Evolutionary conservation across 1,140 invertebrate genomes (phyloP).

Genomic region (Arion vulgaris): DNA sequence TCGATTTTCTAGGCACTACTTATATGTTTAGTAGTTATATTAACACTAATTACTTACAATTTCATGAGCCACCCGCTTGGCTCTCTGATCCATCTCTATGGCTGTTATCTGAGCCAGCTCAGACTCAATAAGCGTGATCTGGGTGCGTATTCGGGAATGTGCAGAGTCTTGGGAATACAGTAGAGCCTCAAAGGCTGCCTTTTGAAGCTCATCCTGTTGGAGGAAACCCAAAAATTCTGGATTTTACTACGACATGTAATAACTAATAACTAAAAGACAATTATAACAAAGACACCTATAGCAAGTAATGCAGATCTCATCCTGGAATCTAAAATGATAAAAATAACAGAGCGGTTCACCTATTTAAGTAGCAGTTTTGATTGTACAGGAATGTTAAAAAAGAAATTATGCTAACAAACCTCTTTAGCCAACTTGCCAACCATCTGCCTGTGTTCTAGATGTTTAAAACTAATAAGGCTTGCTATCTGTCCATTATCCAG

Average conservation of each 20-base stretch:
- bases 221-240: too few species aligned
- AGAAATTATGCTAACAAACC: too few species aligned
- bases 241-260: too few species aligned
- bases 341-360: too few species aligned
- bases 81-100: slow-evolving; percentile 83
- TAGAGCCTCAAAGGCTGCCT: slow-evolving; percentile 18
- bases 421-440: slow-evolving; percentile 53
- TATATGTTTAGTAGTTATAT: too few species aligned
- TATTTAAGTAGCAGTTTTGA: too few species aligned
- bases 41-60: slow-evolving; percentile 52
- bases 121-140: slow-evolving; percentile 18
- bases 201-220: slow-evolving; percentile 66
- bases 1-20: too few species aligned
- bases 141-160: not conserved
- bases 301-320: too few species aligned
- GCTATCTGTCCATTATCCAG: slow-evolving; percentile 51
- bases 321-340: too few species aligned
- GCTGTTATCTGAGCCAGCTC: slow-evolving; percentile 80
- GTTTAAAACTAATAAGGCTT: slow-evolving; percentile 50
- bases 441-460: slow-evolving; percentile 46
- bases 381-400: too few species aligned
- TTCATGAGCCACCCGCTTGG: slow-evolving; percentile 80
- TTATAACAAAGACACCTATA: too few species aligned
- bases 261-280: too few species aligned
- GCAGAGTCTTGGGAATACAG: slow-evolving; percentile 3